Evolutionary conservation across 2,113 vertebrate species (phyloP).

Genomic region (Cyprinus carpio): DNA sequence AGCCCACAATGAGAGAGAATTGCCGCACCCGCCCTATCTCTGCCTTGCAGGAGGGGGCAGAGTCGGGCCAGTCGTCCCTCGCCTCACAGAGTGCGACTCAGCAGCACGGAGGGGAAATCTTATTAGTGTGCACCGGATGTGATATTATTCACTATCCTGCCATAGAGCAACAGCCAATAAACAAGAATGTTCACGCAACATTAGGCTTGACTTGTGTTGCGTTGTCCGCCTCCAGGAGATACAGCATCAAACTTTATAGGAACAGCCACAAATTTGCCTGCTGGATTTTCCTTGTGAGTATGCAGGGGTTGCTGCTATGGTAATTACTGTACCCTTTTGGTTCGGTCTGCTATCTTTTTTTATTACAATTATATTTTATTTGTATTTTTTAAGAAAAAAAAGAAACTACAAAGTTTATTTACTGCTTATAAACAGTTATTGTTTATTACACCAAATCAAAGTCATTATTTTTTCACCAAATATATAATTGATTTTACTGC

Average conservation of each 20-base stretch:
- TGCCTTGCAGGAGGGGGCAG: no score
- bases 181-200: constrained; percentile 40
- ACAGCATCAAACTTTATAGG: constrained; percentile 49
- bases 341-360: not conserved
- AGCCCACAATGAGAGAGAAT: no score
- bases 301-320: constrained; percentile 15
- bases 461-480: not conserved
- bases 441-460: not conserved
- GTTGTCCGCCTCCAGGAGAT: constrained; percentile 24
- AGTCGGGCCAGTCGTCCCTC: no score
- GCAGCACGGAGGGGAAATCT: no score
- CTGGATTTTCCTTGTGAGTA: constrained; percentile 25
- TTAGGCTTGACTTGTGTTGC: no score
- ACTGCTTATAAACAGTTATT: not conserved
- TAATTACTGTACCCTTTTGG: constrained; percentile 28
- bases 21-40: no score
- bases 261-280: constrained; percentile 45
- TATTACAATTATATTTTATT: not conserved
- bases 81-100: no score
- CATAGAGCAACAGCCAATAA: constrained; percentile 46
- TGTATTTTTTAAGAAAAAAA: not conserved
- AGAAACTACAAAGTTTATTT: not conserved
- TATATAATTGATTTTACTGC: not conserved
- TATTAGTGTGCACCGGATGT: no score
- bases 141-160: constrained; percentile 45